phyloP scores from a whole-genome alignment of 2,113 vertebrate species.

The Lasiurus cinereus region DNA sequence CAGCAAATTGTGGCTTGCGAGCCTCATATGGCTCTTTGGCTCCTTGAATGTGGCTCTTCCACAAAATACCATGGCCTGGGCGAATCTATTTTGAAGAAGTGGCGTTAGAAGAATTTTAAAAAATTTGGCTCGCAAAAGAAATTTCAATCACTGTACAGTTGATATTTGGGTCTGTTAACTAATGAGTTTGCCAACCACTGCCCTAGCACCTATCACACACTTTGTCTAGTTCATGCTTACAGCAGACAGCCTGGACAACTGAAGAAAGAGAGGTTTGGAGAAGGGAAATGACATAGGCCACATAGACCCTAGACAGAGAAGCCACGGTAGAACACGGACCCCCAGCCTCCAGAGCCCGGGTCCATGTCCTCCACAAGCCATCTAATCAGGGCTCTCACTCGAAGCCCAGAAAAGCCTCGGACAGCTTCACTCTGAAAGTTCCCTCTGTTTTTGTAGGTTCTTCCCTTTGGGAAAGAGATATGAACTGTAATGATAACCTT shows the following conservation, averaged over 20 bases:
- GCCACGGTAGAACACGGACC: fast-evolving
- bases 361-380: not conserved
- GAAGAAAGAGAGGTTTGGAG: not conserved
- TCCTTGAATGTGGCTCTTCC: too few relatives aligned
- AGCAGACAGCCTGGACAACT: not conserved
- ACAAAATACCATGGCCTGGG: too few relatives aligned
- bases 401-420: not conserved
- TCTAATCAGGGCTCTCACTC: not conserved
- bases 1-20: too few relatives aligned
- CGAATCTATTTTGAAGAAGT: too few relatives aligned
- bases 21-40: too few relatives aligned
- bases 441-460: not conserved
- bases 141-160: too few relatives aligned
- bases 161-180: too few relatives aligned
- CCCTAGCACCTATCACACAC: not conserved
- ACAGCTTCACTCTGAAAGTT: not conserved
- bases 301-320: not conserved
- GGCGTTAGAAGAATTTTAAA: too few relatives aligned
- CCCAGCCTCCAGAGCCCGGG: not conserved
- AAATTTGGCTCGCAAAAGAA: too few relatives aligned
- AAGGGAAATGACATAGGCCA: not conserved
- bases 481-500: not conserved
- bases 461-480: not conserved
- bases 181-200: too few relatives aligned
- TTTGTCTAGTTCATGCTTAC: not conserved